phyloP scores from a whole-genome alignment of 2,113 vertebrate genomes.

The Percina caprodes region DNA sequence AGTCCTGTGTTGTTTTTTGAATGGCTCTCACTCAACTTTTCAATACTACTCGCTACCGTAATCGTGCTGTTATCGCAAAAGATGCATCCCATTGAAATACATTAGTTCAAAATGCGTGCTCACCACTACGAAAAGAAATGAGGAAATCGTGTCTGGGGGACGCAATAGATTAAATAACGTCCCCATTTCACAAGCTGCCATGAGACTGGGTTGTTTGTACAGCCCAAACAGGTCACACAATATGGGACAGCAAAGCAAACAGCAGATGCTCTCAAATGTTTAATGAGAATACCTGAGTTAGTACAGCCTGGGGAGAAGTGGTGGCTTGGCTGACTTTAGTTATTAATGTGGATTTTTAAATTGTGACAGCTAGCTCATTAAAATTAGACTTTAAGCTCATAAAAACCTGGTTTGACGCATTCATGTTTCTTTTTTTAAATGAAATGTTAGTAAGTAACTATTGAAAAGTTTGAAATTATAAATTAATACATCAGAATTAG shows the following conservation, averaged over 20 bases:
- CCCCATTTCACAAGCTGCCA: no score
- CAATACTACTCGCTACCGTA: no score
- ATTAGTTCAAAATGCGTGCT: no score
- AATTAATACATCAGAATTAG: not conserved
- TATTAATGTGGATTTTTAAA: not conserved
- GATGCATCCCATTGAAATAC: no score
- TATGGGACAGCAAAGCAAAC: conserved; percentile 18
- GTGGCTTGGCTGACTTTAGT: not conserved
- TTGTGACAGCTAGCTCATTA: not conserved
- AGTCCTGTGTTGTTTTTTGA: no score
- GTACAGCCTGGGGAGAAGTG: not conserved
- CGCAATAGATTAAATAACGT: no score
- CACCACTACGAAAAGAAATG: no score
- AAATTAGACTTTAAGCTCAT: not conserved
- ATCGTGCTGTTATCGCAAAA: no score
- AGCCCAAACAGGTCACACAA: conserved; percentile 22
- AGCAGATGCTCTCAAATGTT: conserved; percentile 4
- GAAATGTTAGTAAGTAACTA: not conserved
- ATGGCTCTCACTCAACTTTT: no score
- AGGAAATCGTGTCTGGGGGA: no score
- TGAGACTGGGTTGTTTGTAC: not conserved
- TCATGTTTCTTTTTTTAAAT: not conserved
- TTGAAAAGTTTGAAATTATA: not conserved
- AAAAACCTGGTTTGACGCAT: not conserved
- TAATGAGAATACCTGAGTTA: conserved; percentile 4